Evolutionary conservation across 2,888 invertebrate species (phyloP), one percentile per base, ranked within the genome.

Genomic region (Limenitis camilla): DNA sequence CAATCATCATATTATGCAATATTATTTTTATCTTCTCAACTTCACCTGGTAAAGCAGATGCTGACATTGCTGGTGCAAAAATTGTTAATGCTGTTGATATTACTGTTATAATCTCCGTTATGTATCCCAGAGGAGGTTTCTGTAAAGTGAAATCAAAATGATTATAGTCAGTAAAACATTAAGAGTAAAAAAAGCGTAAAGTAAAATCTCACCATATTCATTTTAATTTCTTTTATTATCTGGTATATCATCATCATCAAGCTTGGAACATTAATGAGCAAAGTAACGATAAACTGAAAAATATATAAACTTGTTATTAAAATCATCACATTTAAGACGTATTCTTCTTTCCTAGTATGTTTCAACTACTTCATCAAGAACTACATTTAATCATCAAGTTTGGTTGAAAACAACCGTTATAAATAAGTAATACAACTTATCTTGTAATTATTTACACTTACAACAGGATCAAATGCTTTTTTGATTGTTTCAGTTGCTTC

Each of bases 21-120:
- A 29, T 31, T 28, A 55, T 41, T 49, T 58, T 55, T 33, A 58
- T 51, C 27, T 58, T 44, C n/a, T 50, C 19, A 1, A 47, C 45
- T 32, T 50, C 53, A 2, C 31, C 44, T 33, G 40, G n/a, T 7
- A 56, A 36, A 8, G 11, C 38, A 5, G 44, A 42, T 0, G 58
- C 56, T 1, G 41, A 38, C 5, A 58, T 9, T 6, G 39, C 40
- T 4, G 56, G 54, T 1, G 35, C 32, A 45, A 54, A 51, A 6
- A 51, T 48, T 3, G 49, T 35, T 4, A 54, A 10, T 6, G 51
- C 2, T 2, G 44, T 10, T 27, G 31, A 31, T 30, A 48, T 5
- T 2, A 54, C 48, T 8, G 33, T 8, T 2, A 32, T 11, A 29
- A 19, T n/a, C 29, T 56, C 48, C 4, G 30, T n/a, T 10, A 30